Base-by-base conservation (phyloP, 2,888 invertebrate genomes). In the Eucriotettix oculatus region DNA sequence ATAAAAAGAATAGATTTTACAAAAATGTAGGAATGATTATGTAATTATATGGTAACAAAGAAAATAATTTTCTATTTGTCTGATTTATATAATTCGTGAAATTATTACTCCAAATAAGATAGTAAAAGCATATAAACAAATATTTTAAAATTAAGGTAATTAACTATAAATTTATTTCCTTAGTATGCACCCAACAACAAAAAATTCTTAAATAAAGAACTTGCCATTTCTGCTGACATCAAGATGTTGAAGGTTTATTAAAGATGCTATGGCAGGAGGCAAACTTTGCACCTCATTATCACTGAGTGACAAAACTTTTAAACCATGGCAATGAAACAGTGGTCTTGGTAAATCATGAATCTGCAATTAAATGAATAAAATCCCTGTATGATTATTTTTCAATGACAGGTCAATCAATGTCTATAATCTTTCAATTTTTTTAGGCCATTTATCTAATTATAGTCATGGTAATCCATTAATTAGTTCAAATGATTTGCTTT, bases 281-380 rank as follows among this genome's bases (percentile, higher is more conserved):
- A 96, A 80, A 63, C 80, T 80, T 70, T 85, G 84, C 66, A 96
- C 79, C 74, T 94, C 93, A 78, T 96, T 96, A 76, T 95, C 94
- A 74, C 90, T 88, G 61, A 94, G 78, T 68, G 86, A 85, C 66
- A 96, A 76, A 68, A 85, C 83, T 67, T 86, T 83, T 65, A 96
- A 76, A 66, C 90, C 92, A 78, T 93, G 91, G 75, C 95, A 96
- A 77, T 92, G 92, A 74, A 95, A 95, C 66, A 95, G 76, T 71
- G 91, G 90, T 71, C 88, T 82, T 59, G 90, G 90, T 68, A 91
- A 76, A 71, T 90, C 87, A 65, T 81, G 80, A 69, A 90, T 84
- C 79, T 85, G 66, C 54, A 72, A 73, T 16, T 10, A 63, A 61
- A 54, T n/a, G n/a, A n/a, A n/a, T n/a, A n/a, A 62, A 62, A 62